Evolutionary conservation across 1,140 invertebrate genomes (phyloP).

Genomic region (Coptotermes formosanus): DNA sequence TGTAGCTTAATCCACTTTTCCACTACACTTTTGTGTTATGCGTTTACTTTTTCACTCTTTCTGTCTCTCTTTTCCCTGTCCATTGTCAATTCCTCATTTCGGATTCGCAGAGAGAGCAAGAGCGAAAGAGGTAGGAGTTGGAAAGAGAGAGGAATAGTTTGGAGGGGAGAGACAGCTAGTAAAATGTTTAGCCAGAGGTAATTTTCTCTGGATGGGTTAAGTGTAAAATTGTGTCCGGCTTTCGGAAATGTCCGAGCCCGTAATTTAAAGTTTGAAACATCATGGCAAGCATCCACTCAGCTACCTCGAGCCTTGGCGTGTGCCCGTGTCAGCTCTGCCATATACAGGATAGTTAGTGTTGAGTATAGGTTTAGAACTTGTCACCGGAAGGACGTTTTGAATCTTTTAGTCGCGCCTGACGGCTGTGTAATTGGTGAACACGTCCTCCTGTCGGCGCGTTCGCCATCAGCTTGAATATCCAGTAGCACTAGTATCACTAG

Average conservation of each 20-base stretch:
- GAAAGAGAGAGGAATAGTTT: background rate
- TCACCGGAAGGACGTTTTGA: constrained; percentile 26
- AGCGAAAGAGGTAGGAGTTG: background rate
- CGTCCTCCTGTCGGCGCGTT: constrained; percentile 19
- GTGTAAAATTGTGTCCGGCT: constrained; percentile 33
- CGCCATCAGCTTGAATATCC: constrained; percentile 17
- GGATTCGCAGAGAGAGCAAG: background rate
- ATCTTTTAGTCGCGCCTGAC: constrained; percentile 31
- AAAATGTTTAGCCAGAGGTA: constrained; percentile 20
- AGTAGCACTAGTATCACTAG: background rate
- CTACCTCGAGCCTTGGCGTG: background rate
- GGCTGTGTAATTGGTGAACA: constrained; percentile 31
- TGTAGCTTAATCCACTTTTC: background rate
- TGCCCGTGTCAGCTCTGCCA: constrained; percentile 15
- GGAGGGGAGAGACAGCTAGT: constrained; percentile 19
- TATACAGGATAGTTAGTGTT: constrained; percentile 20
- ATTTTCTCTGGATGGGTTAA: constrained; percentile 26
- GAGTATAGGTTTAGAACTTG: constrained; percentile 17
- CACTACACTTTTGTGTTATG: background rate
- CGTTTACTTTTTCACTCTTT: background rate
- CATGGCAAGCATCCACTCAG: constrained; percentile 6
- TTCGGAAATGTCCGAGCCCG: constrained; percentile 30
- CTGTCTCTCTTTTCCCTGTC: background rate
- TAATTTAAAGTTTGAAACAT: constrained; percentile 31
- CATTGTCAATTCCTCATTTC: constrained; percentile 18